Evolutionary conservation across 2,797 vertebrate genomes (phyloP).

Genomic region (Triplophysa yarkandensis): DNA sequence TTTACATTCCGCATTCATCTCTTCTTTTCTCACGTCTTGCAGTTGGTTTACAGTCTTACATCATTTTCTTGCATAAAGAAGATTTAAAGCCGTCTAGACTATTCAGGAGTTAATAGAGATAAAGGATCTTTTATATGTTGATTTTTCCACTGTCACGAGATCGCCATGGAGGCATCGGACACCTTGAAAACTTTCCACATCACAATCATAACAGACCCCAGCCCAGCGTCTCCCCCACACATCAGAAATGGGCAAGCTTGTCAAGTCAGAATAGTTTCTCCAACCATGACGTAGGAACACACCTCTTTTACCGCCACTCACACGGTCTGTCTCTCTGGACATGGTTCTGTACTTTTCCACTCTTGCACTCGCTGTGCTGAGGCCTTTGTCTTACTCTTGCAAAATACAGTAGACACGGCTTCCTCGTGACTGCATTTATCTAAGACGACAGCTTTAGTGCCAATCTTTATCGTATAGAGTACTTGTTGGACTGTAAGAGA

Average conservation of each 20-base stretch:
- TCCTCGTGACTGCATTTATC: neutral
- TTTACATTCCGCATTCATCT: neutral
- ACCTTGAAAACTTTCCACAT: conserved; percentile 42
- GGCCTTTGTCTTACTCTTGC: conserved; percentile 1
- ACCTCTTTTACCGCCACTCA: conserved; percentile 31
- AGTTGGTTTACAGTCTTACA: neutral
- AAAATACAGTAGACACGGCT: neutral
- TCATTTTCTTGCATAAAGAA: neutral
- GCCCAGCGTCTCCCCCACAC: neutral
- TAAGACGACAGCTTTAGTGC: neutral
- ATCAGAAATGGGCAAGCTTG: conserved; percentile 3
- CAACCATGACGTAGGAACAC: conserved; percentile 43
- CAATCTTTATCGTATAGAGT: neutral
- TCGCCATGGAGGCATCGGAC: conserved; percentile 35
- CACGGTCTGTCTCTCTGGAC: conserved; percentile 28
- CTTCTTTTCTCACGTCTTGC: neutral
- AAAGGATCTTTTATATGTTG: conserved; percentile 4
- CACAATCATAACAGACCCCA: conserved; percentile 1
- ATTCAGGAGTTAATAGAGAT: neutral
- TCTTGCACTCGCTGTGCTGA: conserved; percentile 40
- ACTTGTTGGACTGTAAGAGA: neutral
- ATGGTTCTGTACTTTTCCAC: conserved; percentile 68
- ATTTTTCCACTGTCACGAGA: conserved; percentile 43
- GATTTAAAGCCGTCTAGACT: neutral
- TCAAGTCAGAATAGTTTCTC: conserved; percentile 10